Evolutionary conservation across 2,888 invertebrate genomes (phyloP), one percentile per base, ranked within the genome.

Genomic region (Trissolcus brochymenae): DNA sequence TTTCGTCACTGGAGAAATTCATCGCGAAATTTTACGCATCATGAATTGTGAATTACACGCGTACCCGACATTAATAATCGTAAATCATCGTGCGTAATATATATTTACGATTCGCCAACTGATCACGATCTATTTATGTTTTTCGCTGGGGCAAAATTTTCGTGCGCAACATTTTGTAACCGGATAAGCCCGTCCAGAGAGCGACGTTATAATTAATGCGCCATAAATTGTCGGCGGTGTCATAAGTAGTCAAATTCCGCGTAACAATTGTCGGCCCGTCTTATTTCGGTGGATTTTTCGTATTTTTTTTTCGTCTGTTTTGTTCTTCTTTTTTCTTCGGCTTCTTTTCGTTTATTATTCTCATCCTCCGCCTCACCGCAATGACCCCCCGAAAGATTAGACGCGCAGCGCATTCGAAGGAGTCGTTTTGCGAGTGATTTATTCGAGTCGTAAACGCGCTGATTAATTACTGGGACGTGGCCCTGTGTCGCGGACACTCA

Each of bases 361-460:
- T 9, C 35, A 19, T 41, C 16, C 25, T 25, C 25, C 25, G 25
- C 4, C 25, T 35, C 35, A 49, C 54, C 51, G 14, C 56, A 46
- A 51, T 29, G 51, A 59, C 41, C 66, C 66, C 41, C 66, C 56
- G 61, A 60, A 73, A 66, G 73, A 73, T 73, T 61, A 66, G 73
- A 66, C 66, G 73, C 65, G 78, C 79, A 78, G 51, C 77, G 82
- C 80, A 80, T 60, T 53, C 71, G 71, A 64, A 64, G 68, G 56
- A 75, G 72, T 64, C 62, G 51, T 71, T 78, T 78, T 59, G 68
- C 79, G 56, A 56, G 68, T 75, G 75, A 76, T 72, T 76, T 68
- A 75, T 65, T 76, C 64, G 64, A 60, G 56, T 73, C 72, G 65
- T 76, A 76, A 72, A 68, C 57, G 67, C 56, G 67, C 72, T 71